Evolutionary conservation across 1,140 invertebrate genomes (phyloP).

Genomic region (Euwallacea fornicatus): DNA sequence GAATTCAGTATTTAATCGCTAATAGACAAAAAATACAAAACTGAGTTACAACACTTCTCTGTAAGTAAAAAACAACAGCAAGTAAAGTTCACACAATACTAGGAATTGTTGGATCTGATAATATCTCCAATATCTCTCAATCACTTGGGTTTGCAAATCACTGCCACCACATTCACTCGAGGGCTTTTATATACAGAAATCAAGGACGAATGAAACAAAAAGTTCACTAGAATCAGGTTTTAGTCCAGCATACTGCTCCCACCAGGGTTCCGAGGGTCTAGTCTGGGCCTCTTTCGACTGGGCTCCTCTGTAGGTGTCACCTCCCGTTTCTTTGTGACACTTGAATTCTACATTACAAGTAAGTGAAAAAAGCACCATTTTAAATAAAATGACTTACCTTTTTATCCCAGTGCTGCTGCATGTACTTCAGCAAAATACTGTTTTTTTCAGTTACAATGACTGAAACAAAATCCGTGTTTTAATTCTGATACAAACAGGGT

Average conservation of each 20-base stretch:
- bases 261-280: constrained; percentile 10
- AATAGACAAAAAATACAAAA: too few relatives aligned
- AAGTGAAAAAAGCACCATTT: constrained; percentile 6
- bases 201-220: too few relatives aligned
- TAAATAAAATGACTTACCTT: constrained; percentile 61
- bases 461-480: constrained; percentile 55
- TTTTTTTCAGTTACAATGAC: constrained; percentile 95
- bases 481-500: too few relatives aligned
- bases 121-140: too few relatives aligned
- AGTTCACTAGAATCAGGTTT: neutral
- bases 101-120: too few relatives aligned
- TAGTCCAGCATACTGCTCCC: constrained; percentile 21
- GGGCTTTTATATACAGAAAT: too few relatives aligned
- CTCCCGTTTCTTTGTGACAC: constrained; percentile 32
- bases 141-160: too few relatives aligned
- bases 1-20: too few relatives aligned
- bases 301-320: constrained; percentile 25
- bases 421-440: constrained; percentile 87
- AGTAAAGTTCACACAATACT: too few relatives aligned
- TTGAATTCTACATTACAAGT: neutral
- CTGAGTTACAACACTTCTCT: too few relatives aligned
- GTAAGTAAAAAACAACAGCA: too few relatives aligned
- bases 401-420: constrained; percentile 93
- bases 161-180: too few relatives aligned
- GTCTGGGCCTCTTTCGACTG: constrained; percentile 27